A percentile compares a stretch with the other conserved stretches of the same genome.
Conservation (phyloP, 2,113 vertebrate genomes). For the Ammodytes marinus region DNA sequence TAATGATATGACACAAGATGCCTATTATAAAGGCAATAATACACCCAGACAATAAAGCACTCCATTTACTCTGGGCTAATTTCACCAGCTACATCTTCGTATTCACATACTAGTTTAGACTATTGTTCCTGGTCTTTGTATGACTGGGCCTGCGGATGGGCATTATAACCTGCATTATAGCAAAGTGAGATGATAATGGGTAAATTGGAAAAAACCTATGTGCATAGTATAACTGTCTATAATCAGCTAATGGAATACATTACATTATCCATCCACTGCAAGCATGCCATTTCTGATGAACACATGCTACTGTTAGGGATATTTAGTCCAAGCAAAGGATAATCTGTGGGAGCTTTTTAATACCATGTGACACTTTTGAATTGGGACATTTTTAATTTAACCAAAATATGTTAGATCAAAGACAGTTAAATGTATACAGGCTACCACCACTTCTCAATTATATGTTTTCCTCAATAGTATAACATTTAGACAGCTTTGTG, state of each 20-base stretch:
- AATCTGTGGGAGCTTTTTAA: not conserved
- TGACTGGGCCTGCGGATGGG: not conserved
- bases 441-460: not conserved
- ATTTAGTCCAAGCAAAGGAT: not conserved
- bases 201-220: conserved; percentile 29
- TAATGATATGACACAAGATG: conserved; percentile 6
- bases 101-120: conserved; percentile 7
- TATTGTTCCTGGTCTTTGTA: conserved; percentile 33
- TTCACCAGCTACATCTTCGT: conserved; percentile 33
- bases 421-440: not conserved
- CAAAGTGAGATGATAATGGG: not conserved
- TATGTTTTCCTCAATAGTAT: not conserved
- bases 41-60: not conserved
- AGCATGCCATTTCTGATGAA: not conserved
- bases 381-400: not conserved
- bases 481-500: not conserved
- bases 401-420: not conserved
- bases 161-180: not conserved
- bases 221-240: conserved; percentile 12
- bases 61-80: conserved; percentile 7
- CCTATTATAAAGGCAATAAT: not conserved
- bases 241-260: conserved; percentile 10
- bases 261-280: not conserved
- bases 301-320: not conserved
- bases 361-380: not conserved